A percentile compares a stretch with the other conserved stretches of the same genome.
phyloP scores from a whole-genome alignment of 2,888 invertebrate genomes.

The Acrobasis suavella region DNA sequence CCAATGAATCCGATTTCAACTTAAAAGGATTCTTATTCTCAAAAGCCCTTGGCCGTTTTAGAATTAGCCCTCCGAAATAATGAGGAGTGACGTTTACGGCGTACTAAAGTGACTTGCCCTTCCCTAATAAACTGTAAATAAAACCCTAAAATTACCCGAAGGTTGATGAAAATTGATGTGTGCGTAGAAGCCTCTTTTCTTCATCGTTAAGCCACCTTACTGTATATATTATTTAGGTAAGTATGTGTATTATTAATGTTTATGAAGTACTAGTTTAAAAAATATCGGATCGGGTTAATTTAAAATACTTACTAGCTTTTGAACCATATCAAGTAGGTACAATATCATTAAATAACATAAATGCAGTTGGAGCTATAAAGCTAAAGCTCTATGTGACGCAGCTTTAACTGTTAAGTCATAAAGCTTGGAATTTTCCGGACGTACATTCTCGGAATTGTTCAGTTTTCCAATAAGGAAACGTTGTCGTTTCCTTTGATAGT shows the following conservation, averaged over 20 bases:
- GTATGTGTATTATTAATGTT: too few species aligned
- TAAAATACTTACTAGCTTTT: too few species aligned
- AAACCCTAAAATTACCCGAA: constrained; percentile 26
- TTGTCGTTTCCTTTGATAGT: background rate
- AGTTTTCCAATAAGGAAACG: constrained; percentile 6
- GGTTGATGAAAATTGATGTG: constrained; percentile 38
- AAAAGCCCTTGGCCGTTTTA: constrained; percentile 41
- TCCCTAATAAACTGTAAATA: constrained; percentile 35
- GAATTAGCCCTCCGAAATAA: constrained; percentile 46
- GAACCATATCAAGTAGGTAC: too few species aligned
- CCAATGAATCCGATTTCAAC: constrained; percentile 20
- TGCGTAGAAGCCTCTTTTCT: constrained; percentile 15
- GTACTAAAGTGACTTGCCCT: constrained; percentile 44
- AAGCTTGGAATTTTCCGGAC: constrained; percentile 21
- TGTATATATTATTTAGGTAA: too few species aligned
- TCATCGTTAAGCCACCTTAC: background rate
- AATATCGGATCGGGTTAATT: too few species aligned
- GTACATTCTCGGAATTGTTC: constrained; percentile 32
- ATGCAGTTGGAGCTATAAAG: constrained; percentile 8
- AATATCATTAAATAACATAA: background rate
- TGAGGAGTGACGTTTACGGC: constrained; percentile 59
- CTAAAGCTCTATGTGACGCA: constrained; percentile 2
- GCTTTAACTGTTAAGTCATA: constrained; percentile 9
- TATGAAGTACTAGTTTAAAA: too few species aligned
- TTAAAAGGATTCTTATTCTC: constrained; percentile 22